Evolutionary conservation across 2,797 vertebrate genomes (phyloP).

Genomic region (Channallabes apus): DNA sequence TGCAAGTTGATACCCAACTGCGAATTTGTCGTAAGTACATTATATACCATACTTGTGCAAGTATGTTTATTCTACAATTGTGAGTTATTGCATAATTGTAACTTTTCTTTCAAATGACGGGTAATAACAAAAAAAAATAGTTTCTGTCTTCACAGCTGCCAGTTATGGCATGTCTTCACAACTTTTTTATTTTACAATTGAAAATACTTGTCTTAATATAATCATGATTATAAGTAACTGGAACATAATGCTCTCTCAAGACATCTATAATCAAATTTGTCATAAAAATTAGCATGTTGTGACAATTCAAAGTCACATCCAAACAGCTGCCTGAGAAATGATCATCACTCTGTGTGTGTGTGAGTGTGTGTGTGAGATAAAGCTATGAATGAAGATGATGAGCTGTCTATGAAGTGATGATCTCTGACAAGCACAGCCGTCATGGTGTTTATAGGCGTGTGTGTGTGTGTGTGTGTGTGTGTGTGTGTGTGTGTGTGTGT

Average conservation of each 20-base stretch:
- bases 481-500: neutral
- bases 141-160: neutral
- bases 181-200: neutral
- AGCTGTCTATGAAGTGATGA: conserved; percentile 6
- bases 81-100: neutral
- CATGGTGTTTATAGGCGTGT: neutral
- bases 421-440: conserved; percentile 12
- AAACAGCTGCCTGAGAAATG: neutral
- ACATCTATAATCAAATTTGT: neutral
- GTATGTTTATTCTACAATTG: neutral
- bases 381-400: conserved; percentile 19
- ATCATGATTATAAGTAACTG: neutral
- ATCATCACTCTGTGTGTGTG: neutral
- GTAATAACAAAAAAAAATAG: neutral
- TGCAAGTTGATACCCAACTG: no score
- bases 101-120: neutral
- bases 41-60: no score
- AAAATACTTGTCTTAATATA: neutral
- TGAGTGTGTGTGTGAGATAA: conserved; percentile 3
- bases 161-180: neutral
- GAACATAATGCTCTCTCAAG: neutral
- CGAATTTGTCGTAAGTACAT: no score
- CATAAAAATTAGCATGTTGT: neutral
- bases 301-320: neutral
- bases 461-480: conserved; percentile 7